Conservation (phyloP, 2,797 vertebrate genomes). For the Leuciscus waleckii region DNA sequence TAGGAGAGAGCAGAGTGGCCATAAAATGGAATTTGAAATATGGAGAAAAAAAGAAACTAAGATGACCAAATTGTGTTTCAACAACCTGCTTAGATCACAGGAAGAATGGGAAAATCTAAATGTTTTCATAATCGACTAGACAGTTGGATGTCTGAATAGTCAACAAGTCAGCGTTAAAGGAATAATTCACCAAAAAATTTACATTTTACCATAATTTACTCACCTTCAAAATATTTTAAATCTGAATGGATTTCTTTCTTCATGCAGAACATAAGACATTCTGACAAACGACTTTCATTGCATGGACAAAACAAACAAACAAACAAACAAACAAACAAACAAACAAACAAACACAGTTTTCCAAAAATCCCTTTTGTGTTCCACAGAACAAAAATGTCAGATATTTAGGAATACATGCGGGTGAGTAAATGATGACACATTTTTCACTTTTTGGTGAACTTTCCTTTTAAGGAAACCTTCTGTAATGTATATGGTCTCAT, state of each 20-base stretch:
- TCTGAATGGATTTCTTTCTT: background rate
- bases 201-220: background rate
- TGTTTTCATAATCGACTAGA: background rate
- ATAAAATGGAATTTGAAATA: background rate
- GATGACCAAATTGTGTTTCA: background rate
- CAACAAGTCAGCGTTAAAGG: background rate
- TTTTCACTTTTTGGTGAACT: background rate
- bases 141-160: background rate
- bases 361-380: background rate
- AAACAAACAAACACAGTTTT: too few relatives aligned
- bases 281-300: too few relatives aligned
- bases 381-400: background rate
- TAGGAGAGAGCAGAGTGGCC: background rate
- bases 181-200: background rate
- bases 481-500: background rate
- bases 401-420: background rate
- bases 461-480: background rate
- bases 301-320: background rate
- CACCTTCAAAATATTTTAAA: background rate
- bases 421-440: background rate
- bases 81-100: background rate
- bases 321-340: background rate
- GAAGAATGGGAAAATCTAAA: background rate
- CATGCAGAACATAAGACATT: background rate
- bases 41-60: conserved; percentile 12